Evolutionary conservation across 2,797 vertebrate species (phyloP).

Genomic region (Trachurus trachurus): DNA sequence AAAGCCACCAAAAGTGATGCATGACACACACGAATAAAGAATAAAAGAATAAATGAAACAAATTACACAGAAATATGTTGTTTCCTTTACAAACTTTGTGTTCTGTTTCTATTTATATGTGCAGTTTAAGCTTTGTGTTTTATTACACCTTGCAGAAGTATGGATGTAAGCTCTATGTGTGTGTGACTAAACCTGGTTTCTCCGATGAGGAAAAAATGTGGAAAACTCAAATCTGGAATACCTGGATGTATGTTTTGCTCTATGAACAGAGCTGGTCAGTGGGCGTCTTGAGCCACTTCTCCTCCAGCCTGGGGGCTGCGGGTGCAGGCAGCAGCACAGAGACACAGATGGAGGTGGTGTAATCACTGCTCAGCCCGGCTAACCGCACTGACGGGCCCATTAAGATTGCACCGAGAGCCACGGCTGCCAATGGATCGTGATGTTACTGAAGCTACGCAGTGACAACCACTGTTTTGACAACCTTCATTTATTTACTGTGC

Average conservation of each 20-base stretch:
- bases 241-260: constrained; percentile 4
- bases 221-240: background rate
- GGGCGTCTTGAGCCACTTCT: constrained; percentile 59
- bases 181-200: background rate
- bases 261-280: constrained; percentile 49
- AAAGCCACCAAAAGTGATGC: background rate
- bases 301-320: constrained; percentile 29
- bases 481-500: background rate
- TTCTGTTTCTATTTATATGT: background rate
- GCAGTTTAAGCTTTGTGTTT: background rate
- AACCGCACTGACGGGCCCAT: constrained; percentile 45
- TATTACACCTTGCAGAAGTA: background rate
- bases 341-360: constrained; percentile 34
- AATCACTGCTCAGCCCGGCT: constrained; percentile 47
- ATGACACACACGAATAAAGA: too few species aligned
- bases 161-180: background rate
- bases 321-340: constrained; percentile 29
- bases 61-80: background rate
- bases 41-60: background rate
- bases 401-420: constrained; percentile 27
- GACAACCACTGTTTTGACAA: background rate
- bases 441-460: constrained; percentile 6
- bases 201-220: background rate
- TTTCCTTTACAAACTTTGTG: too few species aligned
- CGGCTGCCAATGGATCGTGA: background rate